phyloP scores from a whole-genome alignment of 2,888 invertebrate genomes.

The Tridacna gigas region DNA sequence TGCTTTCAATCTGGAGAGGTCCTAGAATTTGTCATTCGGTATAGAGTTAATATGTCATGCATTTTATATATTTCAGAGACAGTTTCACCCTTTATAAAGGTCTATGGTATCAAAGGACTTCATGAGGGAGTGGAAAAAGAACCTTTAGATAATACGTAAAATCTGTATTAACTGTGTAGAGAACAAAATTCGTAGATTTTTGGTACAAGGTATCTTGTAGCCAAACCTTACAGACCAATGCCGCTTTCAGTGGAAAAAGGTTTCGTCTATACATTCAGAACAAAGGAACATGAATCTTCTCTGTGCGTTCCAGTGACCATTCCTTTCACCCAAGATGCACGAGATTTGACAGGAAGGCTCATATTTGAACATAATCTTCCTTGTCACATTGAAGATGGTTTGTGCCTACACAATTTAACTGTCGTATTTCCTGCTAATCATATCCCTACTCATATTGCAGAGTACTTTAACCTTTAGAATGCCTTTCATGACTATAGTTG shows the following conservation, averaged over 20 bases:
- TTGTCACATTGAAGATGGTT: slow-evolving; percentile 89
- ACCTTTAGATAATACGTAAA: background rate
- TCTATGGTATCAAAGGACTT: slow-evolving; percentile 1
- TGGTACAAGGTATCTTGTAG: too few species aligned
- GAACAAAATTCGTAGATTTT: too few species aligned
- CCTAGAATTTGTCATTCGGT: too few species aligned
- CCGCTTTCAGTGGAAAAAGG: slow-evolving; percentile 70
- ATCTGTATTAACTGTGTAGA: background rate
- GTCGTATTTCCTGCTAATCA: too few species aligned
- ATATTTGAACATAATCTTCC: slow-evolving; percentile 90
- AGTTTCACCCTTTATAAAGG: slow-evolving; percentile 11
- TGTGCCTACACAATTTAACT: slow-evolving; percentile 11
- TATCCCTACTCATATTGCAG: too few species aligned
- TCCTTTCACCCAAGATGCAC: slow-evolving; percentile 81
- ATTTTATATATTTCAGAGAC: slow-evolving; percentile 1
- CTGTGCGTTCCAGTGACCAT: slow-evolving; percentile 78
- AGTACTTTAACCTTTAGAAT: too few species aligned
- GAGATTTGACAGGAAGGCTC: slow-evolving; percentile 89
- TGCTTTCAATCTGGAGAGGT: too few species aligned
- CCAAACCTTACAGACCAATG: slow-evolving; percentile 27
- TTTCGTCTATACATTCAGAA: slow-evolving; percentile 75
- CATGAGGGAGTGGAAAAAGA: background rate
- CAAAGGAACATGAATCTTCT: slow-evolving; percentile 70
- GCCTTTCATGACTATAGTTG: too few species aligned
- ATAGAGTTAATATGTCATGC: slow-evolving; percentile 5